Evolutionary conservation across 1,140 invertebrate genomes (phyloP).

Genomic region (Lycorma delicatula): DNA sequence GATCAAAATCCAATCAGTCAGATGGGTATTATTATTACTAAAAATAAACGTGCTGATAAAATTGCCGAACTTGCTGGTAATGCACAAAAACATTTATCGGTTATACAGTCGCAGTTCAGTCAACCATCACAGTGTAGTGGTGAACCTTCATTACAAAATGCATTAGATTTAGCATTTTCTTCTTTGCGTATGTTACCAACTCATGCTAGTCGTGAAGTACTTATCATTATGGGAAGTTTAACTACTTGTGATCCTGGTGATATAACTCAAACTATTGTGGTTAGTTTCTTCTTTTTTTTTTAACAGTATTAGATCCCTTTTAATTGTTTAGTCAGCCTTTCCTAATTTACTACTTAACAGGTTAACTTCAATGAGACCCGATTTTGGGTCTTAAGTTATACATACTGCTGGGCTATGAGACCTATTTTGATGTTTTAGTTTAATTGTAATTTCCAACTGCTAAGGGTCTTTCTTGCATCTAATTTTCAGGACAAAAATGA

Average conservation of each 20-base stretch:
- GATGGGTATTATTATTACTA: conserved; percentile 82
- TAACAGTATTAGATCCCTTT: too few species aligned
- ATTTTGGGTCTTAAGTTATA: too few species aligned
- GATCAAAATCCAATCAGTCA: conserved; percentile 99
- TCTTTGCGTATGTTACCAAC: conserved; percentile 82
- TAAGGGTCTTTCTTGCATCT: too few species aligned
- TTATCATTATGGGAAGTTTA: conserved; percentile 86
- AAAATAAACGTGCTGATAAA: conserved; percentile 91
- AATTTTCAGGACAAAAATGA: too few species aligned
- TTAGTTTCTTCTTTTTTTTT: conserved; percentile 32
- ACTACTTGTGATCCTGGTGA: conserved; percentile 96
- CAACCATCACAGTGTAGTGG: conserved; percentile 44
- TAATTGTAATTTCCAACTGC: too few species aligned
- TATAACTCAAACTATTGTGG: conserved; percentile 78
- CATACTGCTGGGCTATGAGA: too few species aligned
- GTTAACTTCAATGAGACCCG: too few species aligned
- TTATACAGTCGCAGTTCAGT: conserved; percentile 22
- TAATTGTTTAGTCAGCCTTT: too few species aligned
- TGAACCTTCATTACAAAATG: conserved; percentile 92
- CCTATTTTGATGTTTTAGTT: too few species aligned
- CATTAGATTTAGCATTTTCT: conserved; percentile 76
- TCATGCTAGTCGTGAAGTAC: conserved; percentile 86
- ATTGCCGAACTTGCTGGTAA: conserved; percentile 75
- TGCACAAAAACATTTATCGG: conserved; percentile 54
- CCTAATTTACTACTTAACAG: too few species aligned